Base-by-base conservation (phyloP, 2,797 vertebrate species). In the Columba guinea region DNA sequence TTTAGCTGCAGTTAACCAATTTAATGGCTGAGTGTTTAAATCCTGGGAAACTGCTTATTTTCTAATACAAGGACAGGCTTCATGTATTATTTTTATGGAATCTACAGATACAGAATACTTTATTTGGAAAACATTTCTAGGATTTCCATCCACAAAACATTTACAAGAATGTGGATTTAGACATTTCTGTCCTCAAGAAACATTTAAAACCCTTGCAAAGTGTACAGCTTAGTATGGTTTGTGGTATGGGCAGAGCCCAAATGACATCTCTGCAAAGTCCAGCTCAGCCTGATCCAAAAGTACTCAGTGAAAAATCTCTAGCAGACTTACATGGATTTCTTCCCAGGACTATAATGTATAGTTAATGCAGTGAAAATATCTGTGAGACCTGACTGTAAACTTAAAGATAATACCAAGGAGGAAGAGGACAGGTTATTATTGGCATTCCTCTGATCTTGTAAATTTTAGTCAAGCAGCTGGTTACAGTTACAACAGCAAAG, bases 291-390 rank as follows among this genome's bases (percentile, higher is more conserved):
- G 49, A 74, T 62, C 28, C 39, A 77, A 64, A 28, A 80, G 16
- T 49, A 89, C 74, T 52, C 41, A 93, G 37, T 44, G 41, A 68
- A 64, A 94, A 92, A 67, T 73, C 53, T 93, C 71, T 39, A 67
- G 15, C 35, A 95, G 49, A 48, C 73, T 80, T 48, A 59, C 59
- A 83, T 30, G 37, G 76, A 35, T 87, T 94, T 93, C 51, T 81
- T 67, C 83, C 32, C 55, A 74, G 79, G 49, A 76, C 21, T 20
- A 87, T 56, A 83, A 88, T 48, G 24, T 74, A 70, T 26, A 71
- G 76, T 53, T 60, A 87, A 91, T 85, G 59, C 44, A 86, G 65
- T 62, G 69, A 80, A 95, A 88, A 94, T 39, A 55, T 93, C 62
- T 73, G 15, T 62, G 62, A 80, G 30, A 83, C 20, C 48, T 62